Base-by-base conservation (phyloP, 2,113 vertebrate species). In the Dipodomys ordii region DNA sequence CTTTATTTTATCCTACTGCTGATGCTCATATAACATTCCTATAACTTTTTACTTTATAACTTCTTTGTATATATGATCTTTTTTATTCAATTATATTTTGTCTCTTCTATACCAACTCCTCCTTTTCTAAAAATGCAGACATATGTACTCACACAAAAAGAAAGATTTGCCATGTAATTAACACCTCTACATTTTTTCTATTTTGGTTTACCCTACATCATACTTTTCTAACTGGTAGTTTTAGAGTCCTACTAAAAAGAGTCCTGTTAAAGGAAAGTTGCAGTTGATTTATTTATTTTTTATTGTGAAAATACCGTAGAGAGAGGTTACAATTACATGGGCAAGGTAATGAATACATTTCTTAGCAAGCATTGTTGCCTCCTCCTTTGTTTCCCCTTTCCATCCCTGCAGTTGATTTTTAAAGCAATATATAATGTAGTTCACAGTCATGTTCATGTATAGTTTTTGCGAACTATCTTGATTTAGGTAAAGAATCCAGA, bases 391-490 rank as follows among this genome's bases (percentile, higher is more conserved):
- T 39, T 39, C 39, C 39, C 39, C 39, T 39, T 6, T 39, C 39
- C 39, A 39, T 39, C 39, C 39, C 5, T 39, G 39, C 39, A 39
- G 39, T 39, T 39, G 39, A 39, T 10, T 10, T 71, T 64, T 79
- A 72, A 69, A 86, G 35, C 30, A 44, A 13, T 85, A n/a, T 57
- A 76, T 60, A 46, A 30, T 35, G 32, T 46, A 30, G 68, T 53
- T 85, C 92, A 84, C 25, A 88, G 12, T 64, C 49, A 87, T 5
- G 83, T 92, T 23, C 23, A 28, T 57, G 11, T 77, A 81, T 67
- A 89, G 25, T 90, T 79, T 53, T 35, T 76, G 62, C 79, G 76
- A 71, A 53, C 19, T 67, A 46, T 84, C 68, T 87, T 84, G 49
- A 8, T 87, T 20, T 65, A 85, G 67, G n/a, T 76, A 73, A 80